A percentile compares a stretch with the other conserved stretches of the same genome.
phyloP scores from a whole-genome alignment of 2,113 vertebrate genomes.

The Chauna torquata region DNA sequence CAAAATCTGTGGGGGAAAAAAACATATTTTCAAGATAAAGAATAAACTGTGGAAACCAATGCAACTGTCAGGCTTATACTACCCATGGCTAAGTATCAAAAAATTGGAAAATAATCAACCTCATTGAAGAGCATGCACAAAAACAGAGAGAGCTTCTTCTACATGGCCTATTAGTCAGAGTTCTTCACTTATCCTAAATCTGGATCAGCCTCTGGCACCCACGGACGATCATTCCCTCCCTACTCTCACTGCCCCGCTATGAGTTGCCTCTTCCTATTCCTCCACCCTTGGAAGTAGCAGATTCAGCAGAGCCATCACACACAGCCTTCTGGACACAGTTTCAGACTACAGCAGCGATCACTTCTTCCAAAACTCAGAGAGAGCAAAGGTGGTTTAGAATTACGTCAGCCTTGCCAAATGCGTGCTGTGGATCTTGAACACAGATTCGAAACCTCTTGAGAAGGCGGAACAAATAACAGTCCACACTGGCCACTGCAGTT shows the following conservation, averaged over 20 bases:
- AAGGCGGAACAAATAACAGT: neutral
- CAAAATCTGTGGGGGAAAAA: neutral
- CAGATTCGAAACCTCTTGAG: neutral
- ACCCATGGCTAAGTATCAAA: neutral
- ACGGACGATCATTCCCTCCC: fast-evolving
- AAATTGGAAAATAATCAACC: neutral
- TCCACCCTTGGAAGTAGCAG: neutral
- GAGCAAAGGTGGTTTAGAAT: neutral
- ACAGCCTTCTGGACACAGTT: neutral
- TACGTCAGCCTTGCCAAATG: neutral
- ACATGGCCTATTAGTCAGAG: neutral
- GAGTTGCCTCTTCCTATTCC: neutral
- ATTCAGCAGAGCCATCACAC: neutral
- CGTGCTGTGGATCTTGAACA: neutral
- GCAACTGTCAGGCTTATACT: neutral
- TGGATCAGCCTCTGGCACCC: neutral
- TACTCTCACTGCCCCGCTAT: neutral
- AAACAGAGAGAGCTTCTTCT: neutral
- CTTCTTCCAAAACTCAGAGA: neutral
- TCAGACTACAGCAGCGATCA: neutral
- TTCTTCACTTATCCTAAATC: neutral
- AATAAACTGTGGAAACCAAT: neutral
- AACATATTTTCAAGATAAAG: neutral
- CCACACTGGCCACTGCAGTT: neutral
- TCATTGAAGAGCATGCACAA: neutral